These are phyloP conservation scores for Cinclus mexicanus DNA, from an alignment of 2,113 vertebrate genomes.

Conservation along the genomic window DNA sequence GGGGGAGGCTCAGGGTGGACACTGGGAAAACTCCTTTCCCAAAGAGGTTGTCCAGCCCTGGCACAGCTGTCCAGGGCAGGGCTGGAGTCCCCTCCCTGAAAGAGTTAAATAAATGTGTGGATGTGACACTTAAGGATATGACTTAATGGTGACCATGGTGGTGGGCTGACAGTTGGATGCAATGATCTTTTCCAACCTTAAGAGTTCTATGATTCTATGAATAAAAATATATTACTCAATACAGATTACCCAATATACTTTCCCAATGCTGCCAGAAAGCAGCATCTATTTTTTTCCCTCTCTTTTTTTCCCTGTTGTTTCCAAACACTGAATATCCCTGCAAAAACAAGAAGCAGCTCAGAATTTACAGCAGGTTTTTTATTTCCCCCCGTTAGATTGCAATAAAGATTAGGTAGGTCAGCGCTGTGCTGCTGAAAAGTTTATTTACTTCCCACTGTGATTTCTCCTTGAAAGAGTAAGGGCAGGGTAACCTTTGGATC, in stretches of 20 bases:
- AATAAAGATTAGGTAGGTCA: conserved; percentile 20
- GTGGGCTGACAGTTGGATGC: background rate
- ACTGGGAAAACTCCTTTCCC: background rate
- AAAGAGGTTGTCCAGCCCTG: background rate
- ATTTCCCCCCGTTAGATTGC: background rate
- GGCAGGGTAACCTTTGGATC: conserved; percentile 42
- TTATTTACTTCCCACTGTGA: conserved; percentile 50
- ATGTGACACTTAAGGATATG: background rate
- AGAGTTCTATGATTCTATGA: background rate
- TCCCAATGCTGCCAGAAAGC: background rate
- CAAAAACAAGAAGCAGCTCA: background rate
- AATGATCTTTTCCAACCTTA: background rate
- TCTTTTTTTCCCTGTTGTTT: background rate
- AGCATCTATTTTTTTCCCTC: background rate
- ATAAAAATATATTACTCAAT: background rate
- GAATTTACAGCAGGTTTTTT: background rate
- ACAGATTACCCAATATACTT: background rate
- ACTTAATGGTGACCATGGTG: background rate
- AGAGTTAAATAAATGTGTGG: background rate
- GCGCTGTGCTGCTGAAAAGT: background rate
- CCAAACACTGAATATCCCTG: background rate
- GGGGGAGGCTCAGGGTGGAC: fast-evolving
- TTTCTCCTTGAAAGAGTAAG: conserved; percentile 47
- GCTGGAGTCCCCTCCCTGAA: background rate
- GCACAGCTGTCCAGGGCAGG: background rate